Percentiles rank a stretch among this genome's conserved stretches.
phyloP scores from a whole-genome alignment of 2,888 invertebrate species.

The Campoletis raptor region DNA sequence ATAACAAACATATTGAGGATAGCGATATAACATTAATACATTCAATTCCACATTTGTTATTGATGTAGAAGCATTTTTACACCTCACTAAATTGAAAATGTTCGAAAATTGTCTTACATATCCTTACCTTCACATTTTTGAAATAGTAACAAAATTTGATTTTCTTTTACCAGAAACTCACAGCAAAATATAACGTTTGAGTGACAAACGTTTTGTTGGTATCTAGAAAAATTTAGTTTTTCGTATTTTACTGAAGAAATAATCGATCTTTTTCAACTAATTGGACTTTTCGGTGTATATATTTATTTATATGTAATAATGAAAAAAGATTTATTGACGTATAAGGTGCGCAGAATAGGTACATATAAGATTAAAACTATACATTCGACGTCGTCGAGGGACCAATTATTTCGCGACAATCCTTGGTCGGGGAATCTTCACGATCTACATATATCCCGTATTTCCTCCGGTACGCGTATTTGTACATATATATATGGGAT shows the following conservation, averaged over 20 bases:
- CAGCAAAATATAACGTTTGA: no score
- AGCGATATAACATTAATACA: not conserved
- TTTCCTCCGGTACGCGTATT: slow-evolving; percentile 26
- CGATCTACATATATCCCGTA: slow-evolving; percentile 59
- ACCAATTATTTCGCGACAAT: slow-evolving; percentile 69
- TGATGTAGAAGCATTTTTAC: not conserved
- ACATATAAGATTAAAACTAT: slow-evolving; percentile 8
- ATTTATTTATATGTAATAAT: not conserved
- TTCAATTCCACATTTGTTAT: not conserved
- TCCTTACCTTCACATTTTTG: no score
- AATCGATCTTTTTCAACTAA: no score
- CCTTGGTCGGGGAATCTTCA: slow-evolving; percentile 52
- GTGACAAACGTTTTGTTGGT: no score
- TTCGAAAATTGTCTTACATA: no score
- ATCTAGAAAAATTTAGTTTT: no score
- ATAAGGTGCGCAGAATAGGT: not conserved
- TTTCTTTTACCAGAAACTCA: no score
- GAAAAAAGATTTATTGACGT: not conserved
- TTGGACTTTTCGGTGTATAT: not conserved
- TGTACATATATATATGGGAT: not conserved
- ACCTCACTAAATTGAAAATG: no score
- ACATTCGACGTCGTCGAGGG: slow-evolving; percentile 45
- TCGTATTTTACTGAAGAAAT: no score
- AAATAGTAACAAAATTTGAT: no score
- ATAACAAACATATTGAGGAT: not conserved